Evolutionary conservation across 2,888 invertebrate species (phyloP).

Genomic region (Microctonus hyperodae): DNA sequence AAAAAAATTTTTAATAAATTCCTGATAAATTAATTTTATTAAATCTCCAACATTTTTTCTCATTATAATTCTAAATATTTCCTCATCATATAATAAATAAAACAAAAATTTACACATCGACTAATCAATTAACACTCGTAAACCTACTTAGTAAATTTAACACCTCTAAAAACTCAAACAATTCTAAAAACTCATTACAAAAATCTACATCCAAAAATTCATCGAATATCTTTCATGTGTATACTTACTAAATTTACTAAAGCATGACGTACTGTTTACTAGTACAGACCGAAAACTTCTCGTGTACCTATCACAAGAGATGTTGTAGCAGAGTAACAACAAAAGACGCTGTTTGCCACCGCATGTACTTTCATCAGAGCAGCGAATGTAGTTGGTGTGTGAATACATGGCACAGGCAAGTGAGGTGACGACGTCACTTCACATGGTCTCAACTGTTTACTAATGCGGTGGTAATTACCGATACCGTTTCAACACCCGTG

Average conservation of each 20-base stretch:
- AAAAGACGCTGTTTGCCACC: not conserved
- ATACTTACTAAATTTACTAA: not conserved
- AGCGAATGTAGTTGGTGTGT: not conserved
- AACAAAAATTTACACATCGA: no score
- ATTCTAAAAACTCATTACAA: not conserved
- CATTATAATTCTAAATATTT: no score
- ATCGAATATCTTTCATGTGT: no score
- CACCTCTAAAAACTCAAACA: no score
- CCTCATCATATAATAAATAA: no score
- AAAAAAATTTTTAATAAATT: no score
- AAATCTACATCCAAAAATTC: not conserved
- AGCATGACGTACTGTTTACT: no score
- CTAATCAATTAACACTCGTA: not conserved
- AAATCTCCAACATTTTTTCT: no score
- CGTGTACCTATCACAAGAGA: not conserved
- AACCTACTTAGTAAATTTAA: not conserved
- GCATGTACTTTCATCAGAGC: not conserved
- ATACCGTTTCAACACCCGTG: conserved; percentile 53
- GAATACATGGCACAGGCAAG: not conserved
- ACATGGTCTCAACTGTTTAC: conserved; percentile 46
- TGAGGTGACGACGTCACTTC: not conserved
- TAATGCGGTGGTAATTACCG: conserved; percentile 56
- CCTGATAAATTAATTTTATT: no score
- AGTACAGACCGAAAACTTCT: not conserved
- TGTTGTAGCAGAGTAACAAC: not conserved